These are phyloP conservation scores for Dryocosmus kuriphilus DNA, from an alignment of 2,888 invertebrate genomes.

Conservation along the genomic window DNA sequence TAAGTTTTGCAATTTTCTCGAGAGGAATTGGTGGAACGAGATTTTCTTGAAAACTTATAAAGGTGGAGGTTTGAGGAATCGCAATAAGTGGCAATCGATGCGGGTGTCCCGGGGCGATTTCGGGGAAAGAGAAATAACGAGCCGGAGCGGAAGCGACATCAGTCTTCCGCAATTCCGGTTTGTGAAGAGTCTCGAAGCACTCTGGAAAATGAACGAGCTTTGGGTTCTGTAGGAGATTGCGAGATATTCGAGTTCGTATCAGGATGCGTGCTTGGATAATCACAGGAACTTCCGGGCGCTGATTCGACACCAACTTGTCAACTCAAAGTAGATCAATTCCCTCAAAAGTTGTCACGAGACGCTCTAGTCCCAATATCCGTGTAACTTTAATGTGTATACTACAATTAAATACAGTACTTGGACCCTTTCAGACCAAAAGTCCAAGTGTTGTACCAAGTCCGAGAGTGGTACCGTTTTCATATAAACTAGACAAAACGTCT, in stretches of 20 bases:
- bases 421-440: neutral
- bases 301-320: constrained; percentile 25
- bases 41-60: constrained; percentile 37
- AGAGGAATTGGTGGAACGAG: constrained; percentile 19
- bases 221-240: constrained; percentile 45
- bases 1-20: constrained; percentile 19
- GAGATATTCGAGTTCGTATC: constrained; percentile 44
- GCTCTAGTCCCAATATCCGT: neutral
- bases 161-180: constrained; percentile 42
- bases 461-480: too few relatives aligned
- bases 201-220: constrained; percentile 41
- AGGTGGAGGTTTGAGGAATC: constrained; percentile 23
- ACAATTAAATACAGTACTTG: neutral
- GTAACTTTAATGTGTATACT: neutral
- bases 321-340: constrained; percentile 39
- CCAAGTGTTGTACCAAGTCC: too few relatives aligned
- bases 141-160: constrained; percentile 44
- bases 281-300: constrained; percentile 49
- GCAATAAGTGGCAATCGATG: constrained; percentile 54
- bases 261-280: constrained; percentile 52
- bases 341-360: constrained; percentile 20
- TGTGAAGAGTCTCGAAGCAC: constrained; percentile 35
- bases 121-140: constrained; percentile 45
- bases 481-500: too few relatives aligned
- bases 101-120: constrained; percentile 38